Evolutionary conservation across 2,113 vertebrate species (phyloP), one percentile per base, ranked within the genome.

Genomic region (Lathamus discolor): DNA sequence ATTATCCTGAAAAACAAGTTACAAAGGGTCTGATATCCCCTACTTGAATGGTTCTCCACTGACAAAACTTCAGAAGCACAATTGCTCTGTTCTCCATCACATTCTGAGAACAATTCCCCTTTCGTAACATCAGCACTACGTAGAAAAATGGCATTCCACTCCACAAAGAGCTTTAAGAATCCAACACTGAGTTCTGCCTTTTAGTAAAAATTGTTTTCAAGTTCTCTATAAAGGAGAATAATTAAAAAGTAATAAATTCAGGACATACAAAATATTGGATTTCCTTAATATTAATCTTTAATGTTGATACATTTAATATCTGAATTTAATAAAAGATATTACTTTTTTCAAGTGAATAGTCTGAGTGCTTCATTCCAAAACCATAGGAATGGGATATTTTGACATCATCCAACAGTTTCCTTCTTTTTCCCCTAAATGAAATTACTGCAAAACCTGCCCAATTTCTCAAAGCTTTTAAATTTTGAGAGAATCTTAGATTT

Each of bases 1-100:
- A 78, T 86, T 92, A 86, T 83, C 41, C 64, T 93, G 68, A 69
- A 74, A 97, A 92, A 93, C 43, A 88, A 92, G 54, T 93, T 94
- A 88, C 16, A 67, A 11, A 9, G 6, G n/a, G 37, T 74, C 37
- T 86, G 67, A 77, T 91, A 83, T 62, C 24, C 24, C 22, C 73
- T 25, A n/a, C 52, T 88, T 86, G 25, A 80, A 77, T 46, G 29
- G 14, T 55, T 90, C 49, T 76, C 70, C 41, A 67, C 27, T 1
- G 5, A 68, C 72, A 80, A 88, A 86, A 43, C n/a, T 93, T 83
- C 55, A 86, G 87, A 92, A 61, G 11, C 29, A 64, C 41, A 83
- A 39, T 43, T 88, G 7, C 16, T 39, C 67, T 70, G 28, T 86
- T 91, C 63, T 92, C 31, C 75, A 64, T 78, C 55, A 75, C 23